These are phyloP conservation scores for Drusus annulatus DNA, from an alignment of 1,140 invertebrate species.

Conservation along the genomic window DNA sequence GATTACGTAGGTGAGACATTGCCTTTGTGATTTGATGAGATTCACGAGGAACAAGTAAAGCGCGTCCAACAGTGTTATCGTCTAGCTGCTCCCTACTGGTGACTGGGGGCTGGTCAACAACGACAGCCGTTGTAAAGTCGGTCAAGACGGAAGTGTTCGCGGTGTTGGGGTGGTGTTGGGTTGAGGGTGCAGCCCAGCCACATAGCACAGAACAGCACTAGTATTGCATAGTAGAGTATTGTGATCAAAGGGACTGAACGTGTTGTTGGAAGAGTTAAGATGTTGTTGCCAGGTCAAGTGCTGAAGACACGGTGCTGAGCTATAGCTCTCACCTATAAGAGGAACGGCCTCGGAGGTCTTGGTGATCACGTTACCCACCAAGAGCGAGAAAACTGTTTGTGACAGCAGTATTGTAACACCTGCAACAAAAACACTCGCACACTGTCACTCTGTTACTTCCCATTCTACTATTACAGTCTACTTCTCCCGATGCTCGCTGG, in stretches of 20 bases:
- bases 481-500: no score
- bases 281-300: slow-evolving; percentile 53
- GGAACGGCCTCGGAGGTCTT: slow-evolving; percentile 98
- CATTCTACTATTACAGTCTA: background rate
- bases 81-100: slow-evolving; percentile 46
- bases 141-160: slow-evolving; percentile 5
- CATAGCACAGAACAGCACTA: background rate
- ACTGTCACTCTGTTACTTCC: slow-evolving; percentile 52
- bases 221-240: slow-evolving; percentile 17
- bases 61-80: slow-evolving; percentile 53
- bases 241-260: slow-evolving; percentile 46
- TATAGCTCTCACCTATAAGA: slow-evolving; percentile 88
- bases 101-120: no score
- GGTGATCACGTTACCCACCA: slow-evolving; percentile 97
- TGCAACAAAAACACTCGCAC: slow-evolving; percentile 78
- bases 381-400: slow-evolving; percentile 98
- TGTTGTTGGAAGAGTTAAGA: slow-evolving; percentile 51
- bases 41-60: slow-evolving; percentile 23
- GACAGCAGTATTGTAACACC: slow-evolving; percentile 99
- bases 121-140: background rate
- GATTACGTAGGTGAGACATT: slow-evolving; percentile 59
- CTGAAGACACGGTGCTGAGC: slow-evolving; percentile 58
- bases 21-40: slow-evolving; percentile 47
- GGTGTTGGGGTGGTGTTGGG: no score
- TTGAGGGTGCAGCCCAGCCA: no score